Conservation (phyloP, 1,140 invertebrate species). For the Goniozus legneri region DNA sequence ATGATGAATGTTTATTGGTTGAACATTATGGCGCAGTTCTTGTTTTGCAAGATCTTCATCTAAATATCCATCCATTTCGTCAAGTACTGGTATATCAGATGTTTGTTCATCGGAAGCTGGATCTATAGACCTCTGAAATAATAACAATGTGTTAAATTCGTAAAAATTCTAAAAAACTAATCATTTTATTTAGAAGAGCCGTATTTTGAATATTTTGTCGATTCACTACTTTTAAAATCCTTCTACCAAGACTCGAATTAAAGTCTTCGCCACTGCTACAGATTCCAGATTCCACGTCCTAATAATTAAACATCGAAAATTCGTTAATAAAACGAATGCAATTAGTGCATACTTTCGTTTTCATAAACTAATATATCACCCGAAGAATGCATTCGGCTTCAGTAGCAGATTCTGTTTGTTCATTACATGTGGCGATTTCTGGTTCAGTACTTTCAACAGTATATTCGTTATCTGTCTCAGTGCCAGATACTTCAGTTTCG, state of each 20-base stretch:
- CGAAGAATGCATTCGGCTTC: conserved; percentile 42
- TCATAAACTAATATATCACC: conserved; percentile 25
- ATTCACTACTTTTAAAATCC: conserved; percentile 61
- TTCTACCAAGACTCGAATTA: conserved; percentile 67
- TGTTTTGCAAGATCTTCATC: conserved; percentile 54
- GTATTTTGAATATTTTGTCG: conserved; percentile 27
- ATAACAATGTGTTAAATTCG: background rate
- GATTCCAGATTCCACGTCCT: no score
- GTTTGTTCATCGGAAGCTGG: conserved; percentile 36
- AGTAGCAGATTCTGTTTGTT: conserved; percentile 32
- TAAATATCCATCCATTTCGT: conserved; percentile 69
- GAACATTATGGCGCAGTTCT: no score
- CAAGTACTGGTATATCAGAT: conserved; percentile 53
- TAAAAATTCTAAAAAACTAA: background rate
- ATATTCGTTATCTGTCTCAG: conserved; percentile 61
- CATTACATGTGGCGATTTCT: conserved; percentile 43
- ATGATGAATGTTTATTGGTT: no score
- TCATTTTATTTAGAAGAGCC: conserved; percentile 11
- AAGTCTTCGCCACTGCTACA: no score
- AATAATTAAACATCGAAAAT: no score
- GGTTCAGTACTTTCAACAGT: conserved; percentile 53
- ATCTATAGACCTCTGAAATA: conserved; percentile 17
- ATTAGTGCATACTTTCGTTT: no score
- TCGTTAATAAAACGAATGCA: no score
- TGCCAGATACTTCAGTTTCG: conserved; percentile 60